Percentiles rank a stretch among this genome's conserved stretches.
Conservation (phyloP, 2,888 invertebrate species). For the Athalia rosae region DNA sequence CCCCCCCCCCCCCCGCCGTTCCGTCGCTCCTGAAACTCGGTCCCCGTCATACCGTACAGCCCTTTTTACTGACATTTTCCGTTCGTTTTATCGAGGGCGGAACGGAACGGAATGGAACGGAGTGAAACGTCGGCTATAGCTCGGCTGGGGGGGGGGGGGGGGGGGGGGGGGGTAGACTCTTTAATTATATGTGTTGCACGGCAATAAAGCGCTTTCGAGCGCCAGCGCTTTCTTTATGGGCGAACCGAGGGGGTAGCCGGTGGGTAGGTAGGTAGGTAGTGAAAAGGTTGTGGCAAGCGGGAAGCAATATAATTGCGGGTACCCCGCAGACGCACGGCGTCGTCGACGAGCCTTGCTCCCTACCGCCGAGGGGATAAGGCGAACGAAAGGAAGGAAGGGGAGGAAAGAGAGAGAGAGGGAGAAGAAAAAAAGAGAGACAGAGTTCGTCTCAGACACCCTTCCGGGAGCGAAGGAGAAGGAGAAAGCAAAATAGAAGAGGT, state of each 20-base stretch:
- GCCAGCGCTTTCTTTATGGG: constrained; percentile 45
- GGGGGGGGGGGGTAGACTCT: constrained; percentile 50
- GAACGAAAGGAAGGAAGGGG: constrained; percentile 7
- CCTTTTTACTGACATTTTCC: constrained; percentile 44
- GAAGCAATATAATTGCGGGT: constrained; percentile 48
- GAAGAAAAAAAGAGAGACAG: neutral
- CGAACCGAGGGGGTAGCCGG: constrained; percentile 22
- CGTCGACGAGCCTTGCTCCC: neutral
- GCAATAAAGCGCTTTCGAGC: constrained; percentile 48
- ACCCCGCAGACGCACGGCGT: constrained; percentile 41
- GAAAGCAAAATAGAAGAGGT: neutral
- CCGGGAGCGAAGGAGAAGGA: neutral
- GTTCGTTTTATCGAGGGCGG: constrained; percentile 47
- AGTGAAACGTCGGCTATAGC: too few species aligned
- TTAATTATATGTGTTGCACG: constrained; percentile 53
- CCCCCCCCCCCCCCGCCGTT: constrained; percentile 18
- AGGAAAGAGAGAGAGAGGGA: neutral
- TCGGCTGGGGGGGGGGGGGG: too few species aligned
- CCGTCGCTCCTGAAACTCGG: neutral
- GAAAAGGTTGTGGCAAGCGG: constrained; percentile 46
- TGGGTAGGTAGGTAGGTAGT: neutral
- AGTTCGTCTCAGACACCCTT: neutral
- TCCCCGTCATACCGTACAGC: too few species aligned
- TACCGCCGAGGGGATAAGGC: neutral
- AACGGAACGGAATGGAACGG: neutral